Base-by-base conservation (phyloP, 1,140 invertebrate genomes). In the Tetragonula clypearis region DNA sequence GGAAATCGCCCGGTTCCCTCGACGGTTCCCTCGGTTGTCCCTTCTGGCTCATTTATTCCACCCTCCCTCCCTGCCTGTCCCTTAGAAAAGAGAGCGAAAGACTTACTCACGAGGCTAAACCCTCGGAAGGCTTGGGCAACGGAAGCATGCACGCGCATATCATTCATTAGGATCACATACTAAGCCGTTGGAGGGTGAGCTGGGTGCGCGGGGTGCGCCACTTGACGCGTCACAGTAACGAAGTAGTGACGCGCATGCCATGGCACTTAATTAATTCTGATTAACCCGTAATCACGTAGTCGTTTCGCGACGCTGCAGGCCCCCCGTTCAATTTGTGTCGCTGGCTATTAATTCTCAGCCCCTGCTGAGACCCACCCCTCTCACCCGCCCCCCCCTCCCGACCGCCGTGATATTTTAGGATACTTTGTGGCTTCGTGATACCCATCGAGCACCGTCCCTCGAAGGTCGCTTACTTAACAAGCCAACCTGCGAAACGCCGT, bases 251-350 rank as follows among this genome's bases (percentile, higher is more conserved):
- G 92, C 92, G 91, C 93, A 94, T 95, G 94, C 92, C 90, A 92
- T 87, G 92, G 92, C 91, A 94, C 93, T 94, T 94, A 93, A 95
- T 95, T 94, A 95, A 94, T 94, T 94, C 93, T 95, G 93, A 95
- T 95, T 94, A 95, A 94, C 94, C 92, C 93, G 91, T 94, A 95
- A 95, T 95, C 93, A 94, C 93, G 93, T 94, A 94, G 93, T 93
- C 91, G 92, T 93, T 92, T 87, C 89, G 90, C 90, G 92, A 88
- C 88, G 92, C 92, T 92, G 83, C 84, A 92, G 90, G 87, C 90
- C 89, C 93, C 91, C 87, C 90, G 88, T 93, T 87, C 92, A 94
- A 94, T 94, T 94, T 94, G 91, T 92, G 91, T 93, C 93, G 91
- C 91, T 87, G 91, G 91, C 92, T 94, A 95, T 94, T 94, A 94